Evolutionary conservation across 1,140 invertebrate species (phyloP).

Genomic region (Zaprionus davidi): DNA sequence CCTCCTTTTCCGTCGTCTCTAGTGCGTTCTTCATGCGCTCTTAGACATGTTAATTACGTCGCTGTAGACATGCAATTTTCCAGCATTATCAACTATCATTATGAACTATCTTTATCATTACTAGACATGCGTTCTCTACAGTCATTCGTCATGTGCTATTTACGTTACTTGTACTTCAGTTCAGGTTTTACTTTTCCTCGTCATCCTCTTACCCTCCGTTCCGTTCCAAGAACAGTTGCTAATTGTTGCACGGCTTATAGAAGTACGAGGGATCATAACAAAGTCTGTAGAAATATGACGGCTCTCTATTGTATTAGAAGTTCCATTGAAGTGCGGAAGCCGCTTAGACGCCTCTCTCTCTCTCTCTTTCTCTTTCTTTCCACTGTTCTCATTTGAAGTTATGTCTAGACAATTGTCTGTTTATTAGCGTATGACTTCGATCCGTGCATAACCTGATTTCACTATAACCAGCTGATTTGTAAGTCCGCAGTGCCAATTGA

Average conservation of each 20-base stretch:
- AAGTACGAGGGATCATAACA: constrained; percentile 16
- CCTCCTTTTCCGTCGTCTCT: constrained; percentile 21
- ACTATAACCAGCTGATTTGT: constrained; percentile 19
- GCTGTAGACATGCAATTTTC: constrained; percentile 64
- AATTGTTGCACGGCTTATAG: constrained; percentile 17
- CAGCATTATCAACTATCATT: constrained; percentile 49
- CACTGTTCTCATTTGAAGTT: constrained; percentile 11
- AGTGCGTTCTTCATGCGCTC: constrained; percentile 50
- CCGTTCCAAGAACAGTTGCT: constrained; percentile 70
- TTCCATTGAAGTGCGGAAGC: constrained; percentile 60
- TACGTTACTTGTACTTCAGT: constrained; percentile 30
- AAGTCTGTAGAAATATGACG: constrained; percentile 5
- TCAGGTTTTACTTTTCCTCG: constrained; percentile 65
- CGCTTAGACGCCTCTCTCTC: constrained; percentile 40
- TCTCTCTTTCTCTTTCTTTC: constrained; percentile 18
- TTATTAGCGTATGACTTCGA: constrained; percentile 69
- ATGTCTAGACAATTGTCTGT: constrained; percentile 64
- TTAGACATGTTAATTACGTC: constrained; percentile 76
- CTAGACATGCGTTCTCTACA: constrained; percentile 54
- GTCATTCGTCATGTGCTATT: constrained; percentile 76
- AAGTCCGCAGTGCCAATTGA: constrained; percentile 1
- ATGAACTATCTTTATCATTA: constrained; percentile 69
- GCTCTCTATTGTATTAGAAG: background rate
- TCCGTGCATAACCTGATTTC: constrained; percentile 72
- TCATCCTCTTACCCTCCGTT: constrained; percentile 42